Base-by-base conservation (phyloP, 2,113 vertebrate species). In the Cyanoliseus patagonus region DNA sequence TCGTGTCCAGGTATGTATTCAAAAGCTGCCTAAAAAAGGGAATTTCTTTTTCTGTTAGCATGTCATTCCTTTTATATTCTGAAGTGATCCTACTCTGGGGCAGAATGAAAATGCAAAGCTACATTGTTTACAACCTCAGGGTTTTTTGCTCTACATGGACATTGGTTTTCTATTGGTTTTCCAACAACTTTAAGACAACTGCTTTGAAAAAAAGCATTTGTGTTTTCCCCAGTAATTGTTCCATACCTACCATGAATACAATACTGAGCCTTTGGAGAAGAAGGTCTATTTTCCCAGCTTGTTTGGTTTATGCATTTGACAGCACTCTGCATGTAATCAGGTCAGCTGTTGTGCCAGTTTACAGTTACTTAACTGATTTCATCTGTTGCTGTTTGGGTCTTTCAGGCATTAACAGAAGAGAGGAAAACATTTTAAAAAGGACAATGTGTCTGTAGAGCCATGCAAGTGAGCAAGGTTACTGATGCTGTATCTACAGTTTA, bases 1-100 rank as follows among this genome's bases (percentile, higher is more conserved):
- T 70, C 98, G 99, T 77, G 99, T 99, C 24, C 99, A 99, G 99
- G 99, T 99, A 98, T 13, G 39, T 46, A 10, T 55, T 52, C 27
- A 70, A 53, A 92, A 83, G 68, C 67, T 81, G 74, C 33, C 33
- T 67, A 20, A 73, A 16, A 37, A 69, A 42, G 51, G 37, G 9
- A 20, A 20, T 62, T 81, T 63, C 5, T 7, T 81, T 77, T 87
- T 49, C 28, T n/a, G 4, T 64, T 70, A 87, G 7, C 4, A 1
- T 14, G 10, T 28, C 0, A 3, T 23, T 57, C 44, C 16, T 46
- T 59, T 69, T 66, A 11, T 68, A 30, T 39, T 82, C 42, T 47
- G 13, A 16, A 0, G 2, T 27, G 31, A 86, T 61, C 41, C 28
- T 66, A 8, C 37, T 44, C 13, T 41, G 20, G 24, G 18, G 5